Base-by-base conservation (phyloP, 2,888 invertebrate species). In the Noctua pronuba region DNA sequence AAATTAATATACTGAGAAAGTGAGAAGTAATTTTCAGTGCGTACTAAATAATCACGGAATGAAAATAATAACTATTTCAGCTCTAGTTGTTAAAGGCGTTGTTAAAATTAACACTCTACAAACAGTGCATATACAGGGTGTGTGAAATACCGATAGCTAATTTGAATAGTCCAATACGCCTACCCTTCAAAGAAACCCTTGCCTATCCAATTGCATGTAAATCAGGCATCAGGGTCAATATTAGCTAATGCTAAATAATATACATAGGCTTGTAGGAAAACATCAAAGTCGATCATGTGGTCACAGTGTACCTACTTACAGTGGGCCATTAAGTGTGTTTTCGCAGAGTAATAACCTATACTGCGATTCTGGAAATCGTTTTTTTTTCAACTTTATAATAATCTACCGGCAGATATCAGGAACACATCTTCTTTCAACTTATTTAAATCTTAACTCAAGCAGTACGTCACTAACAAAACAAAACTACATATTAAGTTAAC, bases 201-300 rank as follows among this genome's bases (percentile, higher is more conserved):
- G 46, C 31, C 71, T 75, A 65, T 69, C 41, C 55, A 73, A 80
- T 75, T 75, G 60, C 74, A 77, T 75, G 72, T 73, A 84, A 84
- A 84, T 81, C 64, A 81, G 64, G 69, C 66, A 73, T 73, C 70
- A 75, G 73, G 73, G 75, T 66, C 60, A 80, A 83, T 73, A 74
- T 58, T 75, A 73, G 44, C 28, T 62, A 70, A 73, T 52, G 64
- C 11, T 64, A 75, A 68, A 78, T 70, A 68, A 78, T 70, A 82
- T n/a, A 80, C 67, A 77, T 60, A 82, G 66, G 41, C 71, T 64
- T 69, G 69, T n/a, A 76, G 70, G 70, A 68, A 80, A 83, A 78
- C 65, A 77, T 83, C 68, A 84, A 82, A 84, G 84, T 80, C 75
- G 68, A 84, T 86, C 49, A 67, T 75, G 69, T 73, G 75, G 79